Evolutionary conservation across 2,113 vertebrate genomes (phyloP).

Genomic region (Stomatorhinus ivindoensis): DNA sequence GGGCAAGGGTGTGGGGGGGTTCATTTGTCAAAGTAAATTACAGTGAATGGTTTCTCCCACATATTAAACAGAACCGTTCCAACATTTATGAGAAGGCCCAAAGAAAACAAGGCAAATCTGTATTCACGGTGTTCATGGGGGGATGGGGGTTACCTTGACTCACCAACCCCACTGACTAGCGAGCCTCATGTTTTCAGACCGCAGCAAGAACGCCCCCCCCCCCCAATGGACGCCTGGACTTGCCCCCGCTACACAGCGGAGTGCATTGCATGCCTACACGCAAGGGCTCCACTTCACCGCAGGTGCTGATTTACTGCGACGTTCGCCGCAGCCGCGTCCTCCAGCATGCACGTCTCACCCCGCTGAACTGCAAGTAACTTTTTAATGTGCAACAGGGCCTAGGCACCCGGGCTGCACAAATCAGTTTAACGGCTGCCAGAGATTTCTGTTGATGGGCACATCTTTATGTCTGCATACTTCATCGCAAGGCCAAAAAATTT

Average conservation of each 20-base stretch:
- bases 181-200: neutral
- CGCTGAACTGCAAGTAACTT: slow-evolving; percentile 40
- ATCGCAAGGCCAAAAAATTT: slow-evolving; percentile 20
- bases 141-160: neutral
- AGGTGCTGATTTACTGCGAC: slow-evolving; percentile 24
- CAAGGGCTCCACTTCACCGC: slow-evolving; percentile 18
- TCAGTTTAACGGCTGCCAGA: slow-evolving; percentile 36
- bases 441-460: slow-evolving; percentile 25
- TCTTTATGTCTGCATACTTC: slow-evolving; percentile 28
- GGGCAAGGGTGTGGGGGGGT: slow-evolving; percentile 40
- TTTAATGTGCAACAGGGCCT: slow-evolving; percentile 39
- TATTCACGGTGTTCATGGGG: neutral
- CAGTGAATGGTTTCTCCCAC: slow-evolving; percentile 56
- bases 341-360: slow-evolving; percentile 18
- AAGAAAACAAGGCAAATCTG: slow-evolving; percentile 11
- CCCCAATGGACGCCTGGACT: neutral
- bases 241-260: neutral
- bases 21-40: slow-evolving; percentile 69
- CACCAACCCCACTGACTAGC: neutral
- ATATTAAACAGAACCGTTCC: slow-evolving; percentile 60
- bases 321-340: slow-evolving; percentile 20
- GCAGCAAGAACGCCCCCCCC: neutral
- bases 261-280: slow-evolving; percentile 21
- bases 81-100: slow-evolving; percentile 7
- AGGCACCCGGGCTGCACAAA: slow-evolving; percentile 33